Conservation (phyloP, 2,113 vertebrate species). For the Himantopus leucocephalus region DNA sequence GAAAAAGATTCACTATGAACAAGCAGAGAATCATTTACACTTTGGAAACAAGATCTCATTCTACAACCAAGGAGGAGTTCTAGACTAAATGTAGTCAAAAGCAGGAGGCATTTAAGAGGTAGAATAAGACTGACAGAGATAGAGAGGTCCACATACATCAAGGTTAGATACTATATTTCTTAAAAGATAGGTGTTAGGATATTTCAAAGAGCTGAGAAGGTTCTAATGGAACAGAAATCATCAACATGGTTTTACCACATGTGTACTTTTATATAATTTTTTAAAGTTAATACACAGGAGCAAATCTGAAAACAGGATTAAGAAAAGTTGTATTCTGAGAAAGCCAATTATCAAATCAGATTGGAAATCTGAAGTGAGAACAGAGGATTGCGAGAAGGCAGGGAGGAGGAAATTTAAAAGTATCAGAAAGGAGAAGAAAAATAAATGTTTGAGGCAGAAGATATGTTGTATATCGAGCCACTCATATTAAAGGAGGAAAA, state of each 20-base stretch:
- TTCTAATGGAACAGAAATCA: neutral
- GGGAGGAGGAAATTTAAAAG: neutral
- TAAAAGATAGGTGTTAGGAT: neutral
- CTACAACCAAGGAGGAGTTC: neutral
- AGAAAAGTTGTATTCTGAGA: neutral
- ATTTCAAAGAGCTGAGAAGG: neutral
- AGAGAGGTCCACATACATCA: neutral
- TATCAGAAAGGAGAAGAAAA: neutral
- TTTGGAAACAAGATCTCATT: rapidly evolving
- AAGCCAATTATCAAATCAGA: neutral
- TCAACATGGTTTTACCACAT: neutral
- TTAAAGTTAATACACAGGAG: neutral
- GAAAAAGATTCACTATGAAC: neutral
- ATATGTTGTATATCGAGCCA: neutral
- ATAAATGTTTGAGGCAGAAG: neutral
- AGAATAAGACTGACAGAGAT: neutral
- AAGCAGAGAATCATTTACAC: neutral
- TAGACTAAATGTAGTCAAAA: neutral
- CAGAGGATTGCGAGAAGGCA: neutral
- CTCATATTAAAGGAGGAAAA: neutral
- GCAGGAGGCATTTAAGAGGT: neutral
- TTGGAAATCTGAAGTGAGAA: neutral
- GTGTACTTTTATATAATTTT: too few species aligned
- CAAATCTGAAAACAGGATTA: neutral
- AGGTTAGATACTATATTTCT: neutral